Percentiles rank a stretch among this genome's conserved stretches.
These are phyloP conservation scores for Eustalomyia histrio DNA, from an alignment of 2,888 invertebrate species.

Conservation along the genomic window DNA sequence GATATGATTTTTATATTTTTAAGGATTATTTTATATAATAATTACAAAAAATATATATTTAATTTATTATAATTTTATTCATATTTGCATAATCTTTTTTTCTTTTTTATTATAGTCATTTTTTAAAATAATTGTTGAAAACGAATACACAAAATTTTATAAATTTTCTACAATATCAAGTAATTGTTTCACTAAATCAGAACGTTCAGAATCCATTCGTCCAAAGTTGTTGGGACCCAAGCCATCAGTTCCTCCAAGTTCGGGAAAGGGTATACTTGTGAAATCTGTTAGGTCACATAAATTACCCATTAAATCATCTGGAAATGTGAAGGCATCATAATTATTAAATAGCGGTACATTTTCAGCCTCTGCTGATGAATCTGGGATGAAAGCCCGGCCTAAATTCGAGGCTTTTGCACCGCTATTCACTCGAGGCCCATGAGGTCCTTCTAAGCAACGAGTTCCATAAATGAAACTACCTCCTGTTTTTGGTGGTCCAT, in stretches of 20 bases:
- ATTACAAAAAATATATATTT: slow-evolving; percentile 9
- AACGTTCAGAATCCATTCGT: slow-evolving; percentile 54
- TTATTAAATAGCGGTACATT: too few species aligned
- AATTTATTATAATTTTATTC: neutral
- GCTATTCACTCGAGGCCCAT: too few species aligned
- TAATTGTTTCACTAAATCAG: slow-evolving; percentile 66
- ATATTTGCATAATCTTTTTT: slow-evolving; percentile 43
- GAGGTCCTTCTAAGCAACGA: too few species aligned
- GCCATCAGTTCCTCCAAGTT: slow-evolving; percentile 83
- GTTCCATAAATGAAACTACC: slow-evolving; percentile 67
- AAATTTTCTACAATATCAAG: slow-evolving; percentile 17
- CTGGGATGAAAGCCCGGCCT: too few species aligned
- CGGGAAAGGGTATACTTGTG: slow-evolving; percentile 89
- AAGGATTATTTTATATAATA: slow-evolving; percentile 35
- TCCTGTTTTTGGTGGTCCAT: slow-evolving; percentile 82
- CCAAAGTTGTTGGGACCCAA: slow-evolving; percentile 70
- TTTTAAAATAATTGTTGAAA: slow-evolving; percentile 3
- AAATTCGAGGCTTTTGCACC: too few species aligned
- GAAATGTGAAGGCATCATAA: too few species aligned
- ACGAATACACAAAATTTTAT: neutral
- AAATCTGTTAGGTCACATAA: too few species aligned
- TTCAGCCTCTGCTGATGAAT: too few species aligned
- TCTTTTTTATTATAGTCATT: slow-evolving; percentile 19
- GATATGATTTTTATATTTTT: slow-evolving; percentile 45
- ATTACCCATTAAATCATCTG: too few species aligned